Conservation (phyloP, 2,113 vertebrate genomes). For the Notechis scutatus region DNA sequence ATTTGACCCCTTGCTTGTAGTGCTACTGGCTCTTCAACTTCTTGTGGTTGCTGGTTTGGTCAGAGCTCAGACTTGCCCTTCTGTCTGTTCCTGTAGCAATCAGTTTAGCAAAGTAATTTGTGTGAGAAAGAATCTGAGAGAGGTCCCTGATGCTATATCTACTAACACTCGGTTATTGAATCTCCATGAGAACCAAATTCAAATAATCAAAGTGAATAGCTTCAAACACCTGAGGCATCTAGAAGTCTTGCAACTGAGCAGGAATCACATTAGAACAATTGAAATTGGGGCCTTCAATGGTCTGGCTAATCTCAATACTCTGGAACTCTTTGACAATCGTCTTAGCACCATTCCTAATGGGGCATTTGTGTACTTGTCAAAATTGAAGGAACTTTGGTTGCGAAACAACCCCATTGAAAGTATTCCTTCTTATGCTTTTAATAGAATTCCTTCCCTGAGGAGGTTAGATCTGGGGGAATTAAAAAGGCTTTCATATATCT, state of each 20-base stretch:
- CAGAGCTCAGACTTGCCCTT: constrained; percentile 96
- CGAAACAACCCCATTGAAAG: constrained; percentile 98
- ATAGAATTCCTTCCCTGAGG: constrained; percentile 93
- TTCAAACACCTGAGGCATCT: constrained; percentile 97
- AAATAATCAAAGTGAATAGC: constrained; percentile 98
- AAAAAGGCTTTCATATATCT: constrained; percentile 97
- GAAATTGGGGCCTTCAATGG: constrained; percentile 99
- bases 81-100: constrained; percentile 97
- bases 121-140: constrained; percentile 88
- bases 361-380: constrained; percentile 98
- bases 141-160: constrained; percentile 98
- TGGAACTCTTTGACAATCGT: constrained; percentile 99
- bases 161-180: constrained; percentile 97
- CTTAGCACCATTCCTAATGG: constrained; percentile 98
- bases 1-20: constrained; percentile 98
- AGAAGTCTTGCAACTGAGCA: constrained; percentile 95
- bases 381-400: constrained; percentile 98
- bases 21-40: constrained; percentile 97
- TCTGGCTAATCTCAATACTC: constrained; percentile 94
- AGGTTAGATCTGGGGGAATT: constrained; percentile 94
- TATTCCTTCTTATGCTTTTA: constrained; percentile 98
- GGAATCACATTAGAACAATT: constrained; percentile 98
- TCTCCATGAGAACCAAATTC: constrained; percentile 98
- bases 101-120: constrained; percentile 99
- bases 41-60: constrained; percentile 96